phyloP scores from a whole-genome alignment of 1,140 invertebrate species.

The Archivesica marissinica region DNA sequence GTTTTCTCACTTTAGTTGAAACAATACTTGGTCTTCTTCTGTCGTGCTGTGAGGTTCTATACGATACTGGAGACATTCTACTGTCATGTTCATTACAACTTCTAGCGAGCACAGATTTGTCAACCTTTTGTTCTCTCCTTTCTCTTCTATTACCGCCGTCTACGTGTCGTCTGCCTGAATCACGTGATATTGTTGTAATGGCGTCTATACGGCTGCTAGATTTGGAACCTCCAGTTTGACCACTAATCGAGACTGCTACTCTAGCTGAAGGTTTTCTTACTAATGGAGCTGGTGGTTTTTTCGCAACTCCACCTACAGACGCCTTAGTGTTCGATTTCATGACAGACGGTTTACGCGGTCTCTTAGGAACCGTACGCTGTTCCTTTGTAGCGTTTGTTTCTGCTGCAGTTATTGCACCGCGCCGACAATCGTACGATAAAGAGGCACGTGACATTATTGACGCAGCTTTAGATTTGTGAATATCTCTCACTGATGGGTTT shows the following conservation, averaged over 20 bases:
- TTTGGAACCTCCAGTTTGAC: background rate
- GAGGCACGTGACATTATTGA: too few species aligned
- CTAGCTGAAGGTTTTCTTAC: background rate
- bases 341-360: background rate
- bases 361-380: background rate
- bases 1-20: conserved; percentile 43
- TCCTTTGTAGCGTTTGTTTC: background rate
- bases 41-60: background rate
- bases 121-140: background rate
- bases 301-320: background rate
- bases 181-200: too few species aligned
- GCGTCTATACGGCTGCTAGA: background rate
- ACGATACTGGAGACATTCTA: background rate
- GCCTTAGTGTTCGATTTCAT: background rate
- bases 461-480: too few species aligned
- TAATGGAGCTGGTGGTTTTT: background rate
- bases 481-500: background rate
- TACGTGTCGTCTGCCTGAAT: background rate
- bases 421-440: too few species aligned
- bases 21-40: conserved; percentile 30
- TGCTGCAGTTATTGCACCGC: too few species aligned
- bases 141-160: background rate
- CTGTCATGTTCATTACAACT: background rate
- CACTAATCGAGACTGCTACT: background rate
- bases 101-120: background rate